phyloP scores from a whole-genome alignment of 2,113 vertebrate genomes.

The Cacatua alba region DNA sequence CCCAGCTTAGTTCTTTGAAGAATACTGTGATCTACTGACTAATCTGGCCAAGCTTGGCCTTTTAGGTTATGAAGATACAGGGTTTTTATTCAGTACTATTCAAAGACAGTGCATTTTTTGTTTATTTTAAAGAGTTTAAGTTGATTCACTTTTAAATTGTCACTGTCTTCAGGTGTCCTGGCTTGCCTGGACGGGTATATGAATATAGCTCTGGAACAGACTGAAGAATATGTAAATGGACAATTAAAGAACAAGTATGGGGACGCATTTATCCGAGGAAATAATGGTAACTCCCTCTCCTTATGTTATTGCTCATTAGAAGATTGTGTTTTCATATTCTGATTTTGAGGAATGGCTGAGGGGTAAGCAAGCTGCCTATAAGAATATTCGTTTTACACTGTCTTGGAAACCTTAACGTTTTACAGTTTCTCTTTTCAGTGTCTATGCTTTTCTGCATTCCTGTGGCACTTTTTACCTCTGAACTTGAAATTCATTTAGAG shows the following conservation, averaged over 20 bases:
- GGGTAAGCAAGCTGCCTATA: neutral
- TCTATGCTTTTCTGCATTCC: neutral
- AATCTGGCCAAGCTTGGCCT: neutral
- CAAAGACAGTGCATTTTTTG: neutral
- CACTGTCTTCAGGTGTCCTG: slow-evolving; percentile 85
- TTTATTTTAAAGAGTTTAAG: neutral
- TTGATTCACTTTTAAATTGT: neutral
- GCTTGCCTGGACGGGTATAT: slow-evolving; percentile 98
- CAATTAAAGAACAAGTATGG: slow-evolving; percentile 99
- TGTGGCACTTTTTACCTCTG: neutral
- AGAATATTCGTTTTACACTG: neutral
- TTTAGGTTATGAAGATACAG: neutral
- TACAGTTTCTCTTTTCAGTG: neutral
- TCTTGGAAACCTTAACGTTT: neutral
- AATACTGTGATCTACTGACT: neutral
- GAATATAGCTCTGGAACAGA: slow-evolving; percentile 99
- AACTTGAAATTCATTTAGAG: neutral
- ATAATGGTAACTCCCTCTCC: slow-evolving; percentile 86
- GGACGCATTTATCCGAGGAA: slow-evolving; percentile 97
- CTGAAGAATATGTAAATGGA: slow-evolving; percentile 97
- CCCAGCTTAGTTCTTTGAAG: neutral
- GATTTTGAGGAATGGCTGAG: neutral
- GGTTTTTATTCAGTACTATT: neutral
- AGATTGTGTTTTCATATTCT: neutral
- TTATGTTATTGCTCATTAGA: neutral